Conservation (phyloP, 1,140 invertebrate species). For the Drusus annulatus region DNA sequence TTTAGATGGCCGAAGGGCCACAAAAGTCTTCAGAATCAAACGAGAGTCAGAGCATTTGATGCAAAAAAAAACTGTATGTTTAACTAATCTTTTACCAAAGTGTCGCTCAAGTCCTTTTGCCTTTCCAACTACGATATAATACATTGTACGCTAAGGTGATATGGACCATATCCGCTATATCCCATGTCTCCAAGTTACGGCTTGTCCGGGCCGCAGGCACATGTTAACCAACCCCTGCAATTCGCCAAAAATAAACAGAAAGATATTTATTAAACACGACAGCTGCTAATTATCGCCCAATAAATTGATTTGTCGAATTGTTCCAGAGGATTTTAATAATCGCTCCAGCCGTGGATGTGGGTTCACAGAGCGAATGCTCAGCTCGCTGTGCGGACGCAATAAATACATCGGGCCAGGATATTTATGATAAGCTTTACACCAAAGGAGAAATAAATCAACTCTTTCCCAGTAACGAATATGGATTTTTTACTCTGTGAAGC, state of each 20-base stretch:
- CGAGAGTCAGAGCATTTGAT: too few species aligned
- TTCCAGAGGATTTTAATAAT: conserved; percentile 24
- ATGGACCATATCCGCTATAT: background rate
- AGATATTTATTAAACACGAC: conserved; percentile 27
- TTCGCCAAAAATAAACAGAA: conserved; percentile 28
- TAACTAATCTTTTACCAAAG: too few species aligned
- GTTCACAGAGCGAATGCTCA: conserved; percentile 7
- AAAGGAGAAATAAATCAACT: conserved; percentile 26
- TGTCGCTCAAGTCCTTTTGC: too few species aligned
- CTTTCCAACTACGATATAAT: too few species aligned
- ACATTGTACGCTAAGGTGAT: background rate
- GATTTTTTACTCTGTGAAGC: background rate
- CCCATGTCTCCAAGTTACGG: background rate
- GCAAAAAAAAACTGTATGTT: too few species aligned
- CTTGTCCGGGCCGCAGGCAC: background rate
- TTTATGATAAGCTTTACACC: conserved; percentile 35
- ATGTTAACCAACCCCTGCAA: background rate
- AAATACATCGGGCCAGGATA: conserved; percentile 25
- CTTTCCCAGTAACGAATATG: conserved; percentile 24
- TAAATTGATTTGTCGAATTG: conserved; percentile 33
- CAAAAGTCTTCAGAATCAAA: too few species aligned
- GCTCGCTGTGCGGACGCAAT: conserved; percentile 20
- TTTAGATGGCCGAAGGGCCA: too few species aligned
- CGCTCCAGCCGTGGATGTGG: background rate
- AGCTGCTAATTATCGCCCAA: conserved; percentile 35